Base-by-base conservation (phyloP, 1,140 invertebrate genomes). In the Caenorhabditis brenneri region DNA sequence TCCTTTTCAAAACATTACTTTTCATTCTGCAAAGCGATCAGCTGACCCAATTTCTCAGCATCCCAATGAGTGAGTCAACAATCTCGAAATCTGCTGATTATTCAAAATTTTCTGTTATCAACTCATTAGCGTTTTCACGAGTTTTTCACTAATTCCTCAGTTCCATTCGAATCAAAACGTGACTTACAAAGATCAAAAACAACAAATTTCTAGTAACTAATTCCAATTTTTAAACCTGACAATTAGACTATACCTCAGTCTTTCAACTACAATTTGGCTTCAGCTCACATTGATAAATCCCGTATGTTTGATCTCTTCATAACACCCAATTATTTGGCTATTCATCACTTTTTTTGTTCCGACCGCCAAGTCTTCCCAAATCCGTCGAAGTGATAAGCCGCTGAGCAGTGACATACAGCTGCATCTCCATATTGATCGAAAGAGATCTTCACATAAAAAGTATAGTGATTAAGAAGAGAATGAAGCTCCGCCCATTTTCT, bases 381-480 rank as follows among this genome's bases (percentile, higher is more conserved):
- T 24, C 15, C n/a, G 6, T 42, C 22, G 22, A 42, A n/a, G 29
- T 74, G 65, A 74, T 39, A 74, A 74, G 65, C 65, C 24, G 19
- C 36, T 39, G 31, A 24, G 58, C 22, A 36, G 16, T 65, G 15
- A 36, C 27, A 4, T 2, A 36, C 58, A 65, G 15, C 58, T 22
- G 33, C 36, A 19, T 42, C 31, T 27, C 7, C n/a, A 19, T 65
- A 65, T 65, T 65, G 60, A 65, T 65, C 29, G 36, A 6, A 6
- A 16, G 31, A 65, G 29, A 15, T 65, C 33, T 39, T 65, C 36
- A 74, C 65, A n/a, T 42, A 42, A 60, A 60, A 42, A 42, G 65
- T 74, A 74, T 74, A 74, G 65, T 74, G 65, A 74, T 74, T 74
- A 74, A n/a, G 24, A 29, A 74, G 65, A 42, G 22, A n/a, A 9